Base-by-base conservation (phyloP, 1,140 invertebrate species). In the Aphaenogaster rudis region DNA sequence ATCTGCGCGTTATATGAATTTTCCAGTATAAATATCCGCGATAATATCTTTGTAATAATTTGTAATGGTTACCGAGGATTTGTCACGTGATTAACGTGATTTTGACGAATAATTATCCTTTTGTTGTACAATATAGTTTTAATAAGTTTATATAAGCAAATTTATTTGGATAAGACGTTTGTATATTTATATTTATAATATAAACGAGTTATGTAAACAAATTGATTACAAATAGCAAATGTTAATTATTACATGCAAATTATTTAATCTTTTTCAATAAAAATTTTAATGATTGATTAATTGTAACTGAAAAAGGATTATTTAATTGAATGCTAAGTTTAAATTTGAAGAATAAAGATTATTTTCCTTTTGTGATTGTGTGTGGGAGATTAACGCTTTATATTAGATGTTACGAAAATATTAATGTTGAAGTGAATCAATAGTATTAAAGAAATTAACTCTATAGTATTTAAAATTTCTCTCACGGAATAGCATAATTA, bases 81-180 rank as follows among this genome's bases (percentile, higher is more conserved):
- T 84, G 69, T 61, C 33, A 59, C 33, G 11, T 42, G 61, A 78
- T 48, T 71, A 71, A 81, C 6, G 6, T 54, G 9, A 45, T 33
- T 57, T 33, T 54, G 17, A 52, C n/a, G 17, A 72, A 76, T 28
- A 36, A 77, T 77, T 36, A 72, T 57, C 3, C 3, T 28, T 54
- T 52, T 66, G 0, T 4, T 79, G 4, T 2, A 17, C 11, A 9
- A 64, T 61, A 77, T 17, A 54, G 1, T 33, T 33, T 78, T 33
- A n/a, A 64, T 33, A 17, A n/a, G 9, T 69, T 69, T 52, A 36
- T 9, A 39, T n/a, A 74, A 7, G 28, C 3, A 69, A 33, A 21
- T 54, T 71, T 54, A 54, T 54, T 54, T 52, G 3, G 1, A 2
- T 54, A n/a, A 28, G 0, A 72, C 36, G 3, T 36, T 71, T 28